Evolutionary conservation across 1,140 invertebrate species (phyloP), one percentile per base, ranked within the genome.

Genomic region (Eciton burchellii): DNA sequence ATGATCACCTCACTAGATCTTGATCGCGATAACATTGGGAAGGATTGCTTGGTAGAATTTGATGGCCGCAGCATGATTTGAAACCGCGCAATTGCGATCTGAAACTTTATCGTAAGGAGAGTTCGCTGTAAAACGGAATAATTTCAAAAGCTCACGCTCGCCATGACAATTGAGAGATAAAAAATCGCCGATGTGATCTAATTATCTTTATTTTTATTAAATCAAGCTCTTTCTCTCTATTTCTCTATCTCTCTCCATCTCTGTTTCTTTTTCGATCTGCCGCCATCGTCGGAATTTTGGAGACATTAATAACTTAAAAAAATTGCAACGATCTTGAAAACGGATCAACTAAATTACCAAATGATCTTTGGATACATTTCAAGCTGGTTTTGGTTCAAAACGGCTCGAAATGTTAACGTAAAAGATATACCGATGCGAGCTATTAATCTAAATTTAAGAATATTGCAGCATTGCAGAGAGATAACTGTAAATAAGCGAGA

Each of bases 1-100:
- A 91, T 84, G 89, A 90, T 60, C 84, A 72, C 77, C 71, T 86
- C 81, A 56, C 63, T 68, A 24, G 47, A 83, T 88, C 26, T 66
- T 81, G 85, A 86, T 82, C 35, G 19, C 54, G 24, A 29, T 19
- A 45, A 62, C 26, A 60, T 29, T n/a, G 43, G n/a, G n/a, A 72
- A 76, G 57, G 72, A 84, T 56, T 60, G 54, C 56, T 24, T 19
- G 24, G 63, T 74, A 24, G 11, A 26, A 60, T 74, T 65, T 74
- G 41, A 35, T 3, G 45, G 49, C 43, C 24, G n/a, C 45, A 45
- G 59, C 21, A 26, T 21, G 29, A 52, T 2, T n/a, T n/a, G n/a
- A n/a, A n/a, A n/a, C n/a, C n/a, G n/a, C 21, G 16, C 19, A 60
- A 14, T 3, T 9, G 1, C n/a, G 59, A 41, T 14, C 2, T 19